Evolutionary conservation across 2,888 invertebrate species (phyloP), one percentile per base, ranked within the genome.

Genomic region (Cistogaster globosa): DNA sequence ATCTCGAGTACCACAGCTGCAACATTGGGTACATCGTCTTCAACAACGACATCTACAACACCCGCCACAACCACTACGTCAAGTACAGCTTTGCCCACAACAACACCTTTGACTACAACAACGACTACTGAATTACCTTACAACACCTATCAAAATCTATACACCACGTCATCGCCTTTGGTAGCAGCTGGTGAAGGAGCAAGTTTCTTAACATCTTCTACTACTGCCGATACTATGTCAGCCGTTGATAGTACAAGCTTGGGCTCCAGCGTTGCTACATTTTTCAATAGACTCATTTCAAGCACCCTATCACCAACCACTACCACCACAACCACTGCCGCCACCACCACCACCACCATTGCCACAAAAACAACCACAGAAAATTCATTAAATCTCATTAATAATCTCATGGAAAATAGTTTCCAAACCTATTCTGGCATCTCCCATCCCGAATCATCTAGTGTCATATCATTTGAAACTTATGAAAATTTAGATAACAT

Each of bases 401-500:
- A 92, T 67, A 92, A 93, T 86, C 88, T 92, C 3, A 89, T 93
- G 87, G 92, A 92, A 87, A 92, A 92, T 48, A 92, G 90, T 84
- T 92, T 92, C 87, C 92, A 92, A 86, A 92, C 92, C 3, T 90
- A 90, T 68, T 92, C 92, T 32, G 92, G 90, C 38, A 84, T 92
- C 12, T 92, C 92, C 38, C 92, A 92, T 74, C 90, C 90, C 18
- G 92, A 92, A 79, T 86, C 90, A 16, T 88, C 88, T 18, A 89
- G 89, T 20, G 76, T 91, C 83, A 86, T 91, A 11, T 87, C 89
- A 22, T 89, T 92, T 51, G 92, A 92, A 83, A 90, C 90, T 80
- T 93, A 94, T 86, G 95, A 95, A 89, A 94, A 94, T 22, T 93
- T 95, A 87, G 94, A 95, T 88, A 93, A 91, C 81, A 91, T 95